These are phyloP conservation scores for Pseudorhombus dupliciocellatus DNA, from an alignment of 2,113 vertebrate species.

Conservation along the genomic window DNA sequence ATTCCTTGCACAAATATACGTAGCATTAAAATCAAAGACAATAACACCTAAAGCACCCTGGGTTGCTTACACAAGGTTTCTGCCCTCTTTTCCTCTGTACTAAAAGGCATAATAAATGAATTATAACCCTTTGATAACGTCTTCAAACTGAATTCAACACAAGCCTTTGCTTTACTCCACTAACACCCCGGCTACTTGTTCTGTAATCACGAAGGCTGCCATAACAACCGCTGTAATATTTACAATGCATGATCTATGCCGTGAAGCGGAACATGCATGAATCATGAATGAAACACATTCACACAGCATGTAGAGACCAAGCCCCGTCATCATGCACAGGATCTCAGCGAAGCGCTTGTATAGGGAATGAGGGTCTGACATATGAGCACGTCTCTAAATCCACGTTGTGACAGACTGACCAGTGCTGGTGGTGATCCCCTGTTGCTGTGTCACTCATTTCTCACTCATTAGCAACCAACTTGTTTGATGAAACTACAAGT, in stretches of 20 bases:
- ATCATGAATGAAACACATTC: constrained; percentile 31
- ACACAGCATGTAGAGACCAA: not conserved
- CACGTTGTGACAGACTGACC: constrained; percentile 7
- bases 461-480: too few species aligned
- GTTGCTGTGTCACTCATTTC: too few species aligned
- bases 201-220: constrained; percentile 47
- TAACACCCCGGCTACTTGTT: constrained; percentile 45
- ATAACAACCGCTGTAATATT: constrained; percentile 56
- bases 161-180: constrained; percentile 43
- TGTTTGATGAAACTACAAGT: too few species aligned
- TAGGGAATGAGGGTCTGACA: not conserved
- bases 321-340: constrained; percentile 18
- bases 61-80: not conserved
- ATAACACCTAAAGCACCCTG: not conserved
- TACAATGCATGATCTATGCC: constrained; percentile 18
- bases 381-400: not conserved
- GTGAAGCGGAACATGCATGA: constrained; percentile 15
- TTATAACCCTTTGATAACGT: constrained; percentile 50
- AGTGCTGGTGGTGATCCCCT: not conserved
- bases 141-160: constrained; percentile 66
- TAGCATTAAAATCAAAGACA: constrained; percentile 34
- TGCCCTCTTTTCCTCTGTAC: constrained; percentile 18
- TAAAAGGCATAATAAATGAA: constrained; percentile 59
- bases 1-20: constrained; percentile 27
- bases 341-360: not conserved